phyloP scores from a whole-genome alignment of 1,140 invertebrate genomes.

The Dinoponera quadriceps region DNA sequence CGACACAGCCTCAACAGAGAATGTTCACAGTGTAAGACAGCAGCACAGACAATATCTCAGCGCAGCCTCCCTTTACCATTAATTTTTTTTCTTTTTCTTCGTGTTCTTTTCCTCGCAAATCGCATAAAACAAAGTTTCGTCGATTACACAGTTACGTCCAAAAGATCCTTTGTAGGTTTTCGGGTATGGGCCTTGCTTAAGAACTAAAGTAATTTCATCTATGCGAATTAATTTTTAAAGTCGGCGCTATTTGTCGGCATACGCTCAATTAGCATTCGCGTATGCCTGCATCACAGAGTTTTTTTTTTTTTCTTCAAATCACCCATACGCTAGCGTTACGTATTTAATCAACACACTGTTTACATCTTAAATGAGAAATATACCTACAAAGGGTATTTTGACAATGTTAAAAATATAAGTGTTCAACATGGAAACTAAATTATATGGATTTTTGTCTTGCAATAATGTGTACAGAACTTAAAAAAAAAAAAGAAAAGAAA shows the following conservation, averaged over 20 bases:
- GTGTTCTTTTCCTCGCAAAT: conserved; percentile 53
- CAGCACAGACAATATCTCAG: conserved; percentile 79
- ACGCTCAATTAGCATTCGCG: conserved; percentile 4
- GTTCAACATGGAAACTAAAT: conserved; percentile 56
- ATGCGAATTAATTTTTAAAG: conserved; percentile 42
- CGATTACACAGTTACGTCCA: conserved; percentile 48
- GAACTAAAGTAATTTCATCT: conserved; percentile 52
- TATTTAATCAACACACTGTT: conserved; percentile 43
- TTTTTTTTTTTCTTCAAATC: conserved; percentile 44
- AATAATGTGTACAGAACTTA: conserved; percentile 67
- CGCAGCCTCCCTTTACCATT: conserved; percentile 77
- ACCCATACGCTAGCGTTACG: conserved; percentile 21
- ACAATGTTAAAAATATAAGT: conserved; percentile 48
- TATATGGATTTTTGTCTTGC: conserved; percentile 54
- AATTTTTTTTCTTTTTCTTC: conserved; percentile 64
- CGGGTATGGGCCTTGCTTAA: conserved; percentile 36
- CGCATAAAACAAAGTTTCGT: conserved; percentile 61
- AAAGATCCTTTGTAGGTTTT: conserved; percentile 74
- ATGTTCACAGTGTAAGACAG: conserved; percentile 82
- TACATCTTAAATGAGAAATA: conserved; percentile 34
- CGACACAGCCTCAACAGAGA: conserved; percentile 83
- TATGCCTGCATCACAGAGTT: conserved; percentile 43
- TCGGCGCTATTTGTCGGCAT: conserved; percentile 32
- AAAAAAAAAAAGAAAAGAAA: conserved; percentile 57
- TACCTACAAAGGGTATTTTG: conserved; percentile 66